phyloP scores from a whole-genome alignment of 2,113 vertebrate species.

The Poecilia latipinna region DNA sequence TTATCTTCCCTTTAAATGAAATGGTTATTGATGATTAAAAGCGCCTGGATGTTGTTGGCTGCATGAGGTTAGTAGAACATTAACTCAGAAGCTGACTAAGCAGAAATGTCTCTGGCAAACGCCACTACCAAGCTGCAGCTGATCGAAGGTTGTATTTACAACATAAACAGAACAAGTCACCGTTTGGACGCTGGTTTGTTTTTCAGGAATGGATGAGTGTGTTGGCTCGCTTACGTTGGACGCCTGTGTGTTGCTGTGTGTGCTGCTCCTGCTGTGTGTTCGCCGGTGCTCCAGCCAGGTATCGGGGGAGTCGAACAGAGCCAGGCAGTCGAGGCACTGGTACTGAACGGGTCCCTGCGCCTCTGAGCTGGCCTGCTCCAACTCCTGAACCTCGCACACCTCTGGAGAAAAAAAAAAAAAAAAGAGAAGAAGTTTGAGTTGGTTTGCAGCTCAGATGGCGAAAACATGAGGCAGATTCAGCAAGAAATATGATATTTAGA shows the following conservation, averaged over 20 bases:
- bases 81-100: not conserved
- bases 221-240: slow-evolving; percentile 52
- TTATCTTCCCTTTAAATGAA: not conserved
- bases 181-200: not conserved
- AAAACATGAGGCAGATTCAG: too few species aligned
- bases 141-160: not conserved
- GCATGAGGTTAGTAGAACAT: not conserved
- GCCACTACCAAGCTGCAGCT: not conserved
- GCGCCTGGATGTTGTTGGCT: not conserved
- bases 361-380: slow-evolving; percentile 42
- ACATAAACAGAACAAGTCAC: not conserved
- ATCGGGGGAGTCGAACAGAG: slow-evolving; percentile 85
- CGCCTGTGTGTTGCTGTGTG: slow-evolving; percentile 72
- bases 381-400: slow-evolving; percentile 75
- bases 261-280: slow-evolving; percentile 81
- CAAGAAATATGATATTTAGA: too few species aligned
- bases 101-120: not conserved
- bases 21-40: not conserved
- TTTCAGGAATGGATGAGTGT: not conserved
- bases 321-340: slow-evolving; percentile 89
- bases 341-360: slow-evolving; percentile 83
- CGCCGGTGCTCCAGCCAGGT: slow-evolving; percentile 87
- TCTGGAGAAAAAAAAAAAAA: slow-evolving; percentile 46
- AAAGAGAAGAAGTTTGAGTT: not conserved
- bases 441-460: too few species aligned